These are phyloP conservation scores for Dicrurus megarhynchus DNA, from an alignment of 2,113 vertebrate genomes.

Conservation along the genomic window DNA sequence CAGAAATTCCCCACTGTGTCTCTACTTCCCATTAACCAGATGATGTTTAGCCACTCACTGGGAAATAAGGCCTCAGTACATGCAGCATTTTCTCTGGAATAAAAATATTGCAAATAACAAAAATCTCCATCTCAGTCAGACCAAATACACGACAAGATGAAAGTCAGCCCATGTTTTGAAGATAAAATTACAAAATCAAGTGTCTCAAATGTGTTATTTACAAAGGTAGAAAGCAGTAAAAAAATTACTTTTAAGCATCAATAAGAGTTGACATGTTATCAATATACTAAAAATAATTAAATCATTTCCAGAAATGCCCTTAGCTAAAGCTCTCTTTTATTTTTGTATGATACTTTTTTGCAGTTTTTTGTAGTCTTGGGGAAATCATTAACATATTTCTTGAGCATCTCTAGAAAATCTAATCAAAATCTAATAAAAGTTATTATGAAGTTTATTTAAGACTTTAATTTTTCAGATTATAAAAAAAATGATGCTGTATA, in stretches of 20 bases:
- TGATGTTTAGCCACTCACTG: not conserved
- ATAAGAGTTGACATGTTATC: not conserved
- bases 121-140: not conserved
- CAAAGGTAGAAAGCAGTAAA: not conserved
- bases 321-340: not conserved
- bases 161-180: not conserved
- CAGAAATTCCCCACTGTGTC: not conserved
- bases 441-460: not conserved
- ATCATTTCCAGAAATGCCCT: not conserved
- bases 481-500: not conserved
- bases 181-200: not conserved
- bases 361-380: not conserved
- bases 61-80: not conserved
- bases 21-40: not conserved
- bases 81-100: not conserved
- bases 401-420: not conserved
- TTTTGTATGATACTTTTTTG: not conserved
- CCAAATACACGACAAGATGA: not conserved
- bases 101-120: not conserved
- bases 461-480: not conserved
- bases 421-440: not conserved
- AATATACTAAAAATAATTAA: not conserved
- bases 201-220: not conserved
- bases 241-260: not conserved
- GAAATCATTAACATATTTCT: not conserved